Evolutionary conservation across 2,113 vertebrate species (phyloP).

Genomic region (Toxostoma redivivum): DNA sequence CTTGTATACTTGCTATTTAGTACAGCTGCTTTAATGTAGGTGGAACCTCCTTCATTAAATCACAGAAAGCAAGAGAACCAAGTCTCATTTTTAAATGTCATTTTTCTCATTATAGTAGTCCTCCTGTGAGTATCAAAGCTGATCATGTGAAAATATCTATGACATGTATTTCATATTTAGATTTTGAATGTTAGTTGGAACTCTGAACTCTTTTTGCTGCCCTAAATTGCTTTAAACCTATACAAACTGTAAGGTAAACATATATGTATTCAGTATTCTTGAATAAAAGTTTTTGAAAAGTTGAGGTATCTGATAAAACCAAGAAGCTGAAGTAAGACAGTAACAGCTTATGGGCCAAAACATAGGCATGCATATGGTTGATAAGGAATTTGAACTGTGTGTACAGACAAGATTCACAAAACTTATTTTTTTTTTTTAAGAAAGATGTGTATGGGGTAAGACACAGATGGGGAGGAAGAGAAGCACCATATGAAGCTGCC

Average conservation of each 20-base stretch:
- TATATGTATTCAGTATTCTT: not conserved
- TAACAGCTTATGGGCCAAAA: not conserved
- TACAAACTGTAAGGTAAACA: not conserved
- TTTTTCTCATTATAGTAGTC: not conserved
- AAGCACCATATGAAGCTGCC: slow-evolving; percentile 53
- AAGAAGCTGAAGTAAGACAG: not conserved
- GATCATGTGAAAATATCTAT: not conserved
- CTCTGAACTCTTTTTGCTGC: not conserved
- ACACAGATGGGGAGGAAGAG: slow-evolving; percentile 39
- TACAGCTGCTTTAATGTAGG: slow-evolving; percentile 40
- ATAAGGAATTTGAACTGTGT: not conserved
- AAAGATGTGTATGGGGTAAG: not conserved
- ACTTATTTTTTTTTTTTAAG: not conserved
- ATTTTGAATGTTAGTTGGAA: not conserved
- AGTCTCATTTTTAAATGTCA: not conserved
- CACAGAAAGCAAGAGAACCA: not conserved
- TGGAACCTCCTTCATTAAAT: slow-evolving; percentile 28
- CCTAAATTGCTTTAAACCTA: not conserved
- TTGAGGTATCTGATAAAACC: not conserved
- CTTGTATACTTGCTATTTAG: slow-evolving; percentile 15
- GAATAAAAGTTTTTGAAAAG: not conserved
- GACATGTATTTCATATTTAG: not conserved
- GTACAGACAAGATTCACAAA: not conserved
- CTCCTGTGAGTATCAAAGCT: not conserved
- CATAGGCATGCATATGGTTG: not conserved